Conservation (phyloP, 2,888 invertebrate species). For the Sminthurinus aureus region DNA sequence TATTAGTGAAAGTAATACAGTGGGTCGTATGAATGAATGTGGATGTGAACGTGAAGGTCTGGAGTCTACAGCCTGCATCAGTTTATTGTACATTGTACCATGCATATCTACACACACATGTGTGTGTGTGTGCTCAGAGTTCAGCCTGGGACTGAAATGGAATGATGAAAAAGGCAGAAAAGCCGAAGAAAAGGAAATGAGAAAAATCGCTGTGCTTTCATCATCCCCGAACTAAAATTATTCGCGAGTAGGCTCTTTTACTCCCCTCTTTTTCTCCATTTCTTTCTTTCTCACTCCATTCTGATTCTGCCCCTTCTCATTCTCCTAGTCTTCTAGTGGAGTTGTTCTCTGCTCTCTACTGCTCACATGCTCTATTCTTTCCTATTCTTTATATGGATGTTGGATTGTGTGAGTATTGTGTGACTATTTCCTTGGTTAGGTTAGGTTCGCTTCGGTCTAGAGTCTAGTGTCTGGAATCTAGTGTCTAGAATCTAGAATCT, state of each 20-base stretch:
- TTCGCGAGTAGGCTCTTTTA: slow-evolving; percentile 35
- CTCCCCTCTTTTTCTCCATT: slow-evolving; percentile 14
- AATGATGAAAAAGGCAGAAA: slow-evolving; percentile 30
- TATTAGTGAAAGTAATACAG: no score
- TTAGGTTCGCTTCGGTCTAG: background rate
- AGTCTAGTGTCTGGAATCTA: no score
- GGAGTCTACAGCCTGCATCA: background rate
- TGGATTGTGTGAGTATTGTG: no score
- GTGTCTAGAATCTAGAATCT: no score
- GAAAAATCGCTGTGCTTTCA: slow-evolving; percentile 35
- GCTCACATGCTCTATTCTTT: no score
- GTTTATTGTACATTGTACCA: background rate
- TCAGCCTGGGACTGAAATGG: background rate
- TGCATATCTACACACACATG: no score
- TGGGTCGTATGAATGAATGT: no score
- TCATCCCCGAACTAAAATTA: slow-evolving; percentile 40
- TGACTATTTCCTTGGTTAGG: no score
- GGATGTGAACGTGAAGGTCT: no score
- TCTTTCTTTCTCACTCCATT: slow-evolving; percentile 8
- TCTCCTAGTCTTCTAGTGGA: background rate
- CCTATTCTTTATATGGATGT: no score
- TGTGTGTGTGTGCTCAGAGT: background rate
- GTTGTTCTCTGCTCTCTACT: no score
- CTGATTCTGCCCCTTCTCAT: slow-evolving; percentile 9
- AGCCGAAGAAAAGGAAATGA: slow-evolving; percentile 38